These are phyloP conservation scores for Actinemys pallida DNA, from an alignment of 2,113 vertebrate species.

Conservation along the genomic window DNA sequence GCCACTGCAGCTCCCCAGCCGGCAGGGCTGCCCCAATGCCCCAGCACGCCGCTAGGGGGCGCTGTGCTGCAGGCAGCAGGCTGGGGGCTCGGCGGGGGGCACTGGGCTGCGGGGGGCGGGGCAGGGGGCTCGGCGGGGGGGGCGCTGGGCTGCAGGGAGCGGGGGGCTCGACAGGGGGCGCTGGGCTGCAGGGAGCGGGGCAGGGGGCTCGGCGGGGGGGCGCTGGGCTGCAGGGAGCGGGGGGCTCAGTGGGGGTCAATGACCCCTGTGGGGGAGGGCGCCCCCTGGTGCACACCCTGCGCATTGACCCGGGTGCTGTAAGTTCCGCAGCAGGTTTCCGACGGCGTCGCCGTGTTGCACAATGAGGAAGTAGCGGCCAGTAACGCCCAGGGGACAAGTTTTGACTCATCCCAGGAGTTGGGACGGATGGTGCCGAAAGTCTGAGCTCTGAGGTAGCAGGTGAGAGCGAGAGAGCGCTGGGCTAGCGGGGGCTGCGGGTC, in stretches of 20 bases:
- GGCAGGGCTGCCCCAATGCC: neutral
- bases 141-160: neutral
- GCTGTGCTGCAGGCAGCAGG: fast-evolving
- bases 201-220: neutral
- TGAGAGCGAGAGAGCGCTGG: neutral
- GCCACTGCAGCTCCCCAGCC: neutral
- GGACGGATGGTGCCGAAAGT: neutral
- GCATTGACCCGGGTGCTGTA: neutral
- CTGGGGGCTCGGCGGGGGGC: neutral
- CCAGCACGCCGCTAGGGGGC: too few relatives aligned
- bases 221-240: neutral
- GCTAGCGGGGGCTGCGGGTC: neutral
- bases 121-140: too few relatives aligned
- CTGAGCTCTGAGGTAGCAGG: neutral
- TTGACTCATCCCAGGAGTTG: neutral
- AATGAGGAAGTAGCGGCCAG: neutral
- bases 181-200: too few relatives aligned
- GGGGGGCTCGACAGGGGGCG: neutral
- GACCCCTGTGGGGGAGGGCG: neutral
- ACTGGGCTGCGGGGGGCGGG: too few relatives aligned
- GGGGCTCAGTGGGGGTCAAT: neutral
- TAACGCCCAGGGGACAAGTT: too few relatives aligned
- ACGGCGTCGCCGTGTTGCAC: neutral
- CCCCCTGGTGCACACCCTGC: neutral
- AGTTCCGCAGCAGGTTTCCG: neutral